These are phyloP conservation scores for Saxidomus purpurata DNA, from an alignment of 1,140 invertebrate genomes.

Conservation along the genomic window DNA sequence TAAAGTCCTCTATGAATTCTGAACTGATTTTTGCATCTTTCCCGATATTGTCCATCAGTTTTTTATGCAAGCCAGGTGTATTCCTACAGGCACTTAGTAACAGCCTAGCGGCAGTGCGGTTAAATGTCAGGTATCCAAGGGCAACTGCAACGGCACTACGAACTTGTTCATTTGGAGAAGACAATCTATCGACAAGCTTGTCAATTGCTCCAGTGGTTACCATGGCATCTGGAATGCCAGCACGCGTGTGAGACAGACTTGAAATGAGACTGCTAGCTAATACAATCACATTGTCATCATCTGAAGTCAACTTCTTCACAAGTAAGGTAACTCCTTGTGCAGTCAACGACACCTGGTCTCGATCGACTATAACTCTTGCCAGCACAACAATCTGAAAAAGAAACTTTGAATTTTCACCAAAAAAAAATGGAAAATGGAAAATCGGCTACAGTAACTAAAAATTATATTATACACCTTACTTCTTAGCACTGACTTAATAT, in stretches of 20 bases:
- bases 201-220: slow-evolving; percentile 85
- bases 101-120: slow-evolving; percentile 83
- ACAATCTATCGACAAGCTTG: slow-evolving; percentile 79
- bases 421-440: too few species aligned
- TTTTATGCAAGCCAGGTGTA: slow-evolving; percentile 82
- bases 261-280: slow-evolving; percentile 84
- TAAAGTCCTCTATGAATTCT: slow-evolving; percentile 85
- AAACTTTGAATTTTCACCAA: too few species aligned
- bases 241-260: slow-evolving; percentile 85
- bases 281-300: slow-evolving; percentile 83
- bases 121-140: slow-evolving; percentile 86
- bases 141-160: slow-evolving; percentile 82
- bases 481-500: too few species aligned
- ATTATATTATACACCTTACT: too few species aligned
- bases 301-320: slow-evolving; percentile 78
- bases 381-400: slow-evolving; percentile 84
- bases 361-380: slow-evolving; percentile 84
- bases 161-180: slow-evolving; percentile 81
- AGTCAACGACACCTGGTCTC: slow-evolving; percentile 84
- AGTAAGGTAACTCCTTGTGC: slow-evolving; percentile 83
- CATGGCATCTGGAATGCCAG: slow-evolving; percentile 86
- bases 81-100: slow-evolving; percentile 85
- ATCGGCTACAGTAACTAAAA: too few species aligned
- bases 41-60: slow-evolving; percentile 84
- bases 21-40: slow-evolving; percentile 83